Evolutionary conservation across 2,888 invertebrate genomes (phyloP).

Genomic region (Tetheella fluctuosa): DNA sequence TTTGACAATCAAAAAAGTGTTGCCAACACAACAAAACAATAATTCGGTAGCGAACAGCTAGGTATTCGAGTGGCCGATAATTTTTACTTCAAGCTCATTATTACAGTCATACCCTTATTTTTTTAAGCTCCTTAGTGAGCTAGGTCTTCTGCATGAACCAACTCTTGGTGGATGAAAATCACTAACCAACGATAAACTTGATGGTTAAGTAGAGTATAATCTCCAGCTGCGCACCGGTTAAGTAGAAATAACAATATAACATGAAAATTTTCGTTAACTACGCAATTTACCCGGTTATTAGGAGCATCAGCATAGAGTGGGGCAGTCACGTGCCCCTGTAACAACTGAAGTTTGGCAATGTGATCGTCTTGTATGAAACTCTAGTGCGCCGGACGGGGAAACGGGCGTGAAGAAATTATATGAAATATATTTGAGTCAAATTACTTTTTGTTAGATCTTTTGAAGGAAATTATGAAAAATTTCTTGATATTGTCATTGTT

Average conservation of each 20-base stretch:
- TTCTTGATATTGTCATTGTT: too few relatives aligned
- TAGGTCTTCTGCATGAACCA: too few relatives aligned
- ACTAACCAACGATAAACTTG: background rate
- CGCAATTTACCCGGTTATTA: conserved; percentile 31
- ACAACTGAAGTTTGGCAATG: conserved; percentile 62
- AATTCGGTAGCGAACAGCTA: too few relatives aligned
- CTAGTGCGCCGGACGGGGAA: background rate
- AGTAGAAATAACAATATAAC: conserved; percentile 12
- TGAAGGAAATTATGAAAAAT: too few relatives aligned
- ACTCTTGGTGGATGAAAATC: background rate
- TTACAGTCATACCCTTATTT: too few relatives aligned
- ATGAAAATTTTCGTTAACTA: conserved; percentile 15
- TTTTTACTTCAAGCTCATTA: too few relatives aligned
- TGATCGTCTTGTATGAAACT: conserved; percentile 1
- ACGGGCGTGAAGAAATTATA: background rate
- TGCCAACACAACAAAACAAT: too few relatives aligned
- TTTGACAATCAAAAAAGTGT: too few relatives aligned
- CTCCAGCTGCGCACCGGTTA: conserved; percentile 6
- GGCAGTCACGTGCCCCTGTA: conserved; percentile 60
- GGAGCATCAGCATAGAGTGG: conserved; percentile 36
- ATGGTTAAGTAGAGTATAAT: background rate
- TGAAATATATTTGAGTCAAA: background rate
- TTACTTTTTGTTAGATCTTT: background rate
- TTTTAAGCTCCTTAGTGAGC: too few relatives aligned
- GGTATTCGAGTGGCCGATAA: too few relatives aligned